Evolutionary conservation across 92 coral and sea anemone species (phyloP), one percentile per base, ranked within the genome.

Genomic region (Epizoanthus illoricatus): DNA sequence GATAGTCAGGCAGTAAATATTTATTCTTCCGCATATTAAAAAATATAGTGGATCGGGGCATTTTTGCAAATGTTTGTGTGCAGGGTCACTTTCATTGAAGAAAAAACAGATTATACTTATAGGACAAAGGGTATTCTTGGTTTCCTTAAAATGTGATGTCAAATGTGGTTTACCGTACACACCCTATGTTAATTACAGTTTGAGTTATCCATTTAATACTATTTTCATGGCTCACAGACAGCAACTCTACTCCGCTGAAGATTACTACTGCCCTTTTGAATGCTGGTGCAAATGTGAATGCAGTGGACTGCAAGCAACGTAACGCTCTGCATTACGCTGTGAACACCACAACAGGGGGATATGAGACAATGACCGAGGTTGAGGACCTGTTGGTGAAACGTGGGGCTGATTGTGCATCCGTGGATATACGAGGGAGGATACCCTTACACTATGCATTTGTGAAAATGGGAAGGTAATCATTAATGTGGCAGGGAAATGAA

Each of bases 371-470:
- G 75, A 88, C 91, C 0, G 97, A 93, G 17, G 89, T 91, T 3
- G 94, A 93, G 58, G 91, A 89, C 66, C 64, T 93, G 75, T 43
- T 93, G 86, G 36, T 91, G 76, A 88, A 88, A 75, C 71, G 86
- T 80, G 92, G 94, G 8, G 97, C 92, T 15, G 85, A 89, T 69
- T 91, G 91, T 2, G 75, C 87, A 7, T 87, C 89, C 5, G 66
- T 75, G 12, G 97, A 93, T 85, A n/a, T 69, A 39, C 76, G 85
- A 20, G 90, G 90, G 19, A 86, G 94, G 80, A 61, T 93, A 55
- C 97, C 94, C 2, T 84, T 93, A 11, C 92, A 93, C 74, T 93
- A 93, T 56, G 92, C 92, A 18, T 93, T 93, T 81, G 97, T 93
- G 10, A 93, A 91, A 80, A 85, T 87, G 73, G 71, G 43, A 41